Evolutionary conservation across 2,888 invertebrate species (phyloP), one percentile per base, ranked within the genome.

Genomic region (Nephrocerus scutellatus): DNA sequence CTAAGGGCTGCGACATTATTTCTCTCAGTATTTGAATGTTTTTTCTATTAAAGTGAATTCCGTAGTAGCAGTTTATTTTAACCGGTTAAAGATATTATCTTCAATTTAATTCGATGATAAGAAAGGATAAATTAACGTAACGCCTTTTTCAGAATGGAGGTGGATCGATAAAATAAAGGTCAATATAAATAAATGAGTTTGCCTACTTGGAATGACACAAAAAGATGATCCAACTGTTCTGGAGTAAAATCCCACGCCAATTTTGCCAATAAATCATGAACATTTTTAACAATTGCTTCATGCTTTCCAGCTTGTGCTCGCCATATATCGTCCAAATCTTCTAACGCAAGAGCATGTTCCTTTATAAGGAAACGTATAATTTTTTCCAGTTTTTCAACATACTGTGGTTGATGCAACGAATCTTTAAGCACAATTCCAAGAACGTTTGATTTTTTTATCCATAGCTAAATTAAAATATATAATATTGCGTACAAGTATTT

Each of bases 161-260:
- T n/a, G n/a, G n/a, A n/a, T n/a, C n/a, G n/a, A n/a, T n/a, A n/a
- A n/a, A n/a, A n/a, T n/a, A n/a, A n/a, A n/a, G n/a, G n/a, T n/a
- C n/a, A n/a, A n/a, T n/a, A n/a, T n/a, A n/a, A n/a, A n/a, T n/a
- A n/a, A n/a, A n/a, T n/a, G n/a, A n/a, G n/a, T n/a, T n/a, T 6
- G 55, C 70, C 66, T 59, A 86, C 88, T 78, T 92, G 90, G 71
- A 95, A 96, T 70, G 95, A 93, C 60, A 91, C 92, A 71, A 97
- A 96, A 21, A 97, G 75, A 70, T 96, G 93, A 65, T 96, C 96
- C 33, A 97, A 73, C 66, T 97, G 96, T 64, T 95, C 93, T 2
- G 95, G 91, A 48, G 90, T 89, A 66, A 97, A 96, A 67, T 96
- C 96, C 95, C 95, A 96, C 1, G 97, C 96, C 35, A 97, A 73